These are phyloP conservation scores for Drosophila malerkotliana DNA, from an alignment of 1,140 invertebrate species.

Conservation along the genomic window DNA sequence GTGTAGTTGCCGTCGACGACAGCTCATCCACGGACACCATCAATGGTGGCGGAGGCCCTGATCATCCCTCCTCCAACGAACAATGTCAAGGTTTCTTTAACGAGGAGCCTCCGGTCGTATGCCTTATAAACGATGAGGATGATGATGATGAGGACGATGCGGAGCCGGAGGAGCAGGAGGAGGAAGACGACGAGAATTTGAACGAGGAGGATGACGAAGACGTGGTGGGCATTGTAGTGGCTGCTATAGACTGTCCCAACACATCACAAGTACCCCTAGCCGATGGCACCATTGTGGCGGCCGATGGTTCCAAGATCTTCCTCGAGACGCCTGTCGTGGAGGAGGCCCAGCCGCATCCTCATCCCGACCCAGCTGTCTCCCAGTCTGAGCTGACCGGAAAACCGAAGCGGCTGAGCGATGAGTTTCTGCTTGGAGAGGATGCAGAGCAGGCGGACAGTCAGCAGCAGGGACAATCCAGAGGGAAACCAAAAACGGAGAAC, in stretches of 20 bases:
- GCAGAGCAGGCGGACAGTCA: constrained; percentile 24
- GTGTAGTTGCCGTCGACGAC: constrained; percentile 71
- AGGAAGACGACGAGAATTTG: constrained; percentile 52
- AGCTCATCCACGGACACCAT: constrained; percentile 74
- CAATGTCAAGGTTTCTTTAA: constrained; percentile 73
- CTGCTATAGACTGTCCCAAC: constrained; percentile 50
- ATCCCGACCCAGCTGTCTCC: constrained; percentile 18
- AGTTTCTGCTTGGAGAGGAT: constrained; percentile 65
- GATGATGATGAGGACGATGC: constrained; percentile 61
- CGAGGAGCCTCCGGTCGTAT: constrained; percentile 57
- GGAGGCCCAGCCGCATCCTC: constrained; percentile 58
- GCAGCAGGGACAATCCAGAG: neutral
- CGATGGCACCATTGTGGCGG: constrained; percentile 67
- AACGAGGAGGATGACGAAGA: constrained; percentile 51
- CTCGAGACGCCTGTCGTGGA: constrained; percentile 80
- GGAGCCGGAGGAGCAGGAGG: constrained; percentile 50
- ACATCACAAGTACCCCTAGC: constrained; percentile 61
- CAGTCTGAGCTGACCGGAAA: constrained; percentile 56
- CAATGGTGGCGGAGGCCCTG: constrained; percentile 44
- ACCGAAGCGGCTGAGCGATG: constrained; percentile 81
- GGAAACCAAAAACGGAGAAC: constrained; percentile 48
- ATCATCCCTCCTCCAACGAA: constrained; percentile 28
- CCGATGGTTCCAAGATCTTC: constrained; percentile 76
- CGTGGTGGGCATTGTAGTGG: constrained; percentile 22
- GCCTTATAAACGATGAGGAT: constrained; percentile 73